Percentiles rank a stretch among this genome's conserved stretches.
Evolutionary conservation across 2,113 vertebrate genomes (phyloP).

Genomic region (Sceloporus tristichus): DNA sequence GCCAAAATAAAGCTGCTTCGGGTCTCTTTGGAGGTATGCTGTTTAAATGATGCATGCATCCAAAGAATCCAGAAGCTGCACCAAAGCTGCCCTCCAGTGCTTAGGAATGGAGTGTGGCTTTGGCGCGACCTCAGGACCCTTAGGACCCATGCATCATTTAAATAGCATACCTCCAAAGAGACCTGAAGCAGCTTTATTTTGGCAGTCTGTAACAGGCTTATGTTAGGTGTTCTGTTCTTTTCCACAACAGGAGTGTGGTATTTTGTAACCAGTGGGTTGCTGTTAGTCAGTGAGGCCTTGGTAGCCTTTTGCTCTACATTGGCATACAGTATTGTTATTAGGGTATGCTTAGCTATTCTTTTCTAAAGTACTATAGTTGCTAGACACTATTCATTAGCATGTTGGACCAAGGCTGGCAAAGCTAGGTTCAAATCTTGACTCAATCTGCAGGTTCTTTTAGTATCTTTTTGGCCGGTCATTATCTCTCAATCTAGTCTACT

Average conservation of each 20-base stretch:
- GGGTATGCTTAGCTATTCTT: neutral
- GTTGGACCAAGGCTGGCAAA: neutral
- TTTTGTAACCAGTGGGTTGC: accelerated
- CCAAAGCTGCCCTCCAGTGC: no score
- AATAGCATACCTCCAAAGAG: no score
- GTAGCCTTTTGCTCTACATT: accelerated
- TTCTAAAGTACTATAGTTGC: neutral
- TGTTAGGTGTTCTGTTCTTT: neutral
- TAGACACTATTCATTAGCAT: neutral
- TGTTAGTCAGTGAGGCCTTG: neutral
- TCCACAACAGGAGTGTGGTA: accelerated
- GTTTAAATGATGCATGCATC: no score
- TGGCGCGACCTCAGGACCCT: no score
- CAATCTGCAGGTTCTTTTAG: neutral
- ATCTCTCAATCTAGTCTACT: neutral
- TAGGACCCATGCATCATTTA: no score
- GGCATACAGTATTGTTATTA: accelerated
- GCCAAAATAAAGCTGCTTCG: no score
- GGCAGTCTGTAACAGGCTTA: no score
- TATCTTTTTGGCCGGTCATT: neutral
- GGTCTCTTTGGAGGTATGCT: no score
- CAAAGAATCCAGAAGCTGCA: no score
- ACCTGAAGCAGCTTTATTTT: no score
- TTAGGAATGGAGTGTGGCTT: no score
- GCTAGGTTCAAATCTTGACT: neutral